Evolutionary conservation across 2,113 vertebrate species (phyloP).

Genomic region (Pomatorhinus ruficollis): DNA sequence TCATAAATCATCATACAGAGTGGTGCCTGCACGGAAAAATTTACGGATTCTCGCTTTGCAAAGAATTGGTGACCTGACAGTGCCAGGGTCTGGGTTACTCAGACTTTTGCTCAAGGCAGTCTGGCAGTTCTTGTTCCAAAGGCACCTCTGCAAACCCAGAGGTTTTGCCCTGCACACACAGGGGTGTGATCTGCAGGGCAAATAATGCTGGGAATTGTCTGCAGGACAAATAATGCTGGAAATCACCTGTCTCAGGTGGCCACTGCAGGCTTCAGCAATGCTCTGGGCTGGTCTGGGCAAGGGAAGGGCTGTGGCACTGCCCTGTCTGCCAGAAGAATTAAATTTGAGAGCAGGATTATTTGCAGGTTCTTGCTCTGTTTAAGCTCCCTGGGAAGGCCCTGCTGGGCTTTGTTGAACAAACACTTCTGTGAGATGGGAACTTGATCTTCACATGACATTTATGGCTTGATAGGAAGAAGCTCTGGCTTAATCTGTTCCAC

Average conservation of each 20-base stretch:
- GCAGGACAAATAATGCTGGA: neutral
- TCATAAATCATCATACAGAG: neutral
- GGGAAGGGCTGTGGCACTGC: neutral
- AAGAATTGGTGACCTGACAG: neutral
- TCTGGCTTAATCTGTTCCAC: neutral
- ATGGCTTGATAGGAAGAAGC: neutral
- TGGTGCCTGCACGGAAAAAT: neutral
- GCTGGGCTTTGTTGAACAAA: neutral
- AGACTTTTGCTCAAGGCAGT: neutral
- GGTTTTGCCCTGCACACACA: neutral
- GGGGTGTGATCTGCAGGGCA: neutral
- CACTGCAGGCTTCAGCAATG: neutral
- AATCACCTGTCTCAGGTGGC: accelerated
- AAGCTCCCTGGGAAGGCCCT: neutral
- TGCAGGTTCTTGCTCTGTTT: neutral
- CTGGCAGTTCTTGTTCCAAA: neutral
- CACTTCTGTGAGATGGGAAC: neutral
- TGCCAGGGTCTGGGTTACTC: neutral
- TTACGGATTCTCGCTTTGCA: neutral
- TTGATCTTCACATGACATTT: neutral
- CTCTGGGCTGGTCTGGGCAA: neutral
- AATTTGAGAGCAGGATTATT: neutral
- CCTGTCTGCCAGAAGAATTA: neutral
- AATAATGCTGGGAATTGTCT: neutral
- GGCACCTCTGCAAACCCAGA: neutral